Base-by-base conservation (phyloP, 2,888 invertebrate species). In the Drosophila greeni region DNA sequence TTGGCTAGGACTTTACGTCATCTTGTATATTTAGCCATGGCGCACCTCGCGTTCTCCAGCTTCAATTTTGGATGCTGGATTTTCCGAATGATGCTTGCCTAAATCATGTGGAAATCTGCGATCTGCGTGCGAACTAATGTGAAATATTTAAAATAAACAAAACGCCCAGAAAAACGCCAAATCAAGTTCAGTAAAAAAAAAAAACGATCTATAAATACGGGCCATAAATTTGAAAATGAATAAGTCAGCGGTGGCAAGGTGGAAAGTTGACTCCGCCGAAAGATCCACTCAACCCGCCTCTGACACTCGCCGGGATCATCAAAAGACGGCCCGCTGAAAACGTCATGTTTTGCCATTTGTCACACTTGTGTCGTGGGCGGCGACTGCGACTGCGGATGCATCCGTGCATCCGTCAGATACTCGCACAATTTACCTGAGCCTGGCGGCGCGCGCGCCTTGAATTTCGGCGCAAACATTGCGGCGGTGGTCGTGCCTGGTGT, bases 401-500 rank as follows among this genome's bases (percentile, higher is more conserved):
- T 64, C 60, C 43, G 39, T 48, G 34, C 40, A 64, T 62, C 52
- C 43, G 40, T 3, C 39, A 33, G 66, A 40, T 49, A 39, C 37
- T 45, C 42, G 53, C 48, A 18, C 42, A 16, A 24, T 79, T 86
- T 87, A 87, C 87, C 87, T 87, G 86, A 75, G 75, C 87, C 87
- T 56, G 78, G 65, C 45, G 92, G 91, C 82, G 94, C 92, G 86
- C 93, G 94, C 84, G 95, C 95, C 90, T 94, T 95, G 91, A 95
- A 95, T 88, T 93, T 94, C 79, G 95, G 95, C 79, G 92, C 91
- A 87, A 94, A 92, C 92, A 93, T 93, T 90, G 91, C 91, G 47
- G 66, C 91, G 48, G 66, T 72, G 23, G 40, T 33, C 53, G 74
- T 62, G 61, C 61, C 43, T 43, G 51, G 83, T 73, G 74, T 73